Conservation (phyloP, 2,797 vertebrate genomes). For the Vipera ursinii region DNA sequence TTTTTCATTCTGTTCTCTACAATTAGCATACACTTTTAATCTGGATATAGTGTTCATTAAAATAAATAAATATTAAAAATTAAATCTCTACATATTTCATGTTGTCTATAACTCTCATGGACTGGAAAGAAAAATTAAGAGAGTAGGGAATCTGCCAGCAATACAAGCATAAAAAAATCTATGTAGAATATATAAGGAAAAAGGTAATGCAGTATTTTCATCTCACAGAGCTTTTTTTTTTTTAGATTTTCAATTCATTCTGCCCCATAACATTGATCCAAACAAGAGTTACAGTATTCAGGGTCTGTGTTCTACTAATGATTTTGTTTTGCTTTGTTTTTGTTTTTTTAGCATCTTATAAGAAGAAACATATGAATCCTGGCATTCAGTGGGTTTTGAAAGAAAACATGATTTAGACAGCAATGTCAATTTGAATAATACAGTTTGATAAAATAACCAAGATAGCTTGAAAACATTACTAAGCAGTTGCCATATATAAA, state of each 20-base stretch:
- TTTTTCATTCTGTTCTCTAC: constrained; percentile 51
- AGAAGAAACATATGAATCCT: not conserved
- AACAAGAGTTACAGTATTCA: not conserved
- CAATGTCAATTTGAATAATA: not conserved
- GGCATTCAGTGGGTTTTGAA: not conserved
- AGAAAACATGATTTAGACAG: not conserved
- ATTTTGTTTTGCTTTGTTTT: not conserved
- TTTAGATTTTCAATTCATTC: constrained; percentile 38
- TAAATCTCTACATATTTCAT: constrained; percentile 63
- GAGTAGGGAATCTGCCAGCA: constrained; percentile 68
- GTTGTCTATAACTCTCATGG: constrained; percentile 61
- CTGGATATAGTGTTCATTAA: constrained; percentile 67
- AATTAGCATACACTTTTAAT: constrained; percentile 53
- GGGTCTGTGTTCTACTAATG: not conserved
- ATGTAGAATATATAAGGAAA: constrained; percentile 69
- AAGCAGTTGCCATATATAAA: not conserved
- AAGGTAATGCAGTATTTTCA: constrained; percentile 70
- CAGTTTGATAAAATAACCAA: not conserved
- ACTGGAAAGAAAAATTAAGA: constrained; percentile 58
- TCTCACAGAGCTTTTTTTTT: constrained; percentile 30
- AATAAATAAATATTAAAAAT: constrained; percentile 57
- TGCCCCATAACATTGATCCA: rapidly evolving
- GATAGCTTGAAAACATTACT: not conserved
- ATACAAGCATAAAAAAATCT: constrained; percentile 70
- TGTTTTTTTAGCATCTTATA: not conserved